phyloP scores from a whole-genome alignment of 1,140 invertebrate species.

The Lasaia peninsularis region DNA sequence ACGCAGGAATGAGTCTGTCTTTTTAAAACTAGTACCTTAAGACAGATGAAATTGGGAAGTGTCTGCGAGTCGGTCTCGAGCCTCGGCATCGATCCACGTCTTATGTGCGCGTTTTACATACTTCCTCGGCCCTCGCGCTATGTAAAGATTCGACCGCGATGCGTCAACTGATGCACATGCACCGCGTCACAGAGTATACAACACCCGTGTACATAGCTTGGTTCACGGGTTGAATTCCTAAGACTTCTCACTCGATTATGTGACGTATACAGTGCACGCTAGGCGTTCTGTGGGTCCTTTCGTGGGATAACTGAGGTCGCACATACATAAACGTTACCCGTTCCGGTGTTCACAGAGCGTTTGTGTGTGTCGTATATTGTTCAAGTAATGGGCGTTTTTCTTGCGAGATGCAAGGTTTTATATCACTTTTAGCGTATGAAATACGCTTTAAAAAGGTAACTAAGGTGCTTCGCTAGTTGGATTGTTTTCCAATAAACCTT shows the following conservation, averaged over 20 bases:
- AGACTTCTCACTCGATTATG: conserved; percentile 31
- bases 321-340: conserved; percentile 1
- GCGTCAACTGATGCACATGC: conserved; percentile 70
- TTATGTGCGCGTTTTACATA: conserved; percentile 69
- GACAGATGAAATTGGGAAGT: conserved; percentile 38
- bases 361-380: conserved; percentile 19
- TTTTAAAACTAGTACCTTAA: conserved; percentile 20
- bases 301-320: conserved; percentile 16
- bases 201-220: conserved; percentile 34
- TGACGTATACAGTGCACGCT: conserved; percentile 20
- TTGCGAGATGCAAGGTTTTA: conserved; percentile 5
- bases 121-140: conserved; percentile 55
- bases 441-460: conserved; percentile 7
- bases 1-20: not conserved
- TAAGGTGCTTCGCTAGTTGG: not conserved
- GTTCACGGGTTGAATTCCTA: conserved; percentile 36
- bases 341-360: conserved; percentile 8
- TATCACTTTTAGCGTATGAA: conserved; percentile 1
- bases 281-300: conserved; percentile 17
- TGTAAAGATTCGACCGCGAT: conserved; percentile 68
- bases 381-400: conserved; percentile 19
- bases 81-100: conserved; percentile 64
- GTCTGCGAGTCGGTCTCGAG: conserved; percentile 46
- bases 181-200: conserved; percentile 46
- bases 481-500: conserved; percentile 32